Evolutionary conservation across 2,888 invertebrate species (phyloP), one percentile per base, ranked within the genome.

Genomic region (Leucozona laternaria): DNA sequence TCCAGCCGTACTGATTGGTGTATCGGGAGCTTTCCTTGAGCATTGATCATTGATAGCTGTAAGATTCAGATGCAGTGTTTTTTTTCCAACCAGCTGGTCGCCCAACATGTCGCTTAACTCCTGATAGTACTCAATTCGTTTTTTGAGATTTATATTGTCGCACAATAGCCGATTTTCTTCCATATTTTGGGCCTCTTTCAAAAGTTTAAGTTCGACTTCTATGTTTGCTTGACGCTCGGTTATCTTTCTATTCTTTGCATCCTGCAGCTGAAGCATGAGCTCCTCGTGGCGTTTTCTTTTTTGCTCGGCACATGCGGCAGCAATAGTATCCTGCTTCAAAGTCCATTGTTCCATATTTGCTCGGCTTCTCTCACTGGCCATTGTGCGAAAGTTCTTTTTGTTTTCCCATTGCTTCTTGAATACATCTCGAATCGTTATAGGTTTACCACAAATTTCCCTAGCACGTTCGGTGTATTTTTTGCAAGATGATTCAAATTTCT

Each of bases 361-460:
- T 40, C 89, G 88, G 1, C 90, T 90, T 68, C 90, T 94, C 13
- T 93, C 88, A 0, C 93, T 91, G 7, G 94, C 94, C 91, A 94
- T 93, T 89, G 94, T 93, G 0, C 93, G 92, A 77, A 94, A 94
- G 0, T 93, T 93, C 58, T 93, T 93, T 77, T 93, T 93, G 71
- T 93, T 93, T 0, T 93, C 93, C 62, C 93, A 93, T 31, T 93
- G 91, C 71, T 93, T 93, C 13, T 94, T 89, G 50, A 94, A 90
- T 5, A 94, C 93, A 89, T 93, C 93, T 20, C 93, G 92, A 89
- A 94, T 93, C 0, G 93, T 93, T 17, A 94, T 92, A 0, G 93
- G 92, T 50, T 93, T 93, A 0, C 94, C 94, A 78, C 94, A 94
- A 0, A 94, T 93, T 15, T 89, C 79, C 6, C 87, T 83, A 0